Evolutionary conservation across 1,140 invertebrate species (phyloP).

Genomic region (Coenobita brevimanus): DNA sequence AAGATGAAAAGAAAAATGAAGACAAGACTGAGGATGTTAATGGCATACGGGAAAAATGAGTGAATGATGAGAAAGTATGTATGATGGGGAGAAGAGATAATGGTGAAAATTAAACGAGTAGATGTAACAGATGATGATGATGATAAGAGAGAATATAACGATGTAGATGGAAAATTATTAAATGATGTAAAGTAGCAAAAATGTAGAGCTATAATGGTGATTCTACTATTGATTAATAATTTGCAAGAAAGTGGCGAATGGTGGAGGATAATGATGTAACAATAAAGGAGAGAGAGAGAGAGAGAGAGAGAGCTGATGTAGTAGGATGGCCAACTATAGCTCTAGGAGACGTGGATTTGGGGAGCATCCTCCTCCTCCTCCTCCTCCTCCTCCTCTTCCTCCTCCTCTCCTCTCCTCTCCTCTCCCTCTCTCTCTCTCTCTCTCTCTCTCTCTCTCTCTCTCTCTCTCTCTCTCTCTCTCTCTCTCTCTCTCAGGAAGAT

Average conservation of each 20-base stretch:
- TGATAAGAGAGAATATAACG: not conserved
- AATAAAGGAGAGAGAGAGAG: not conserved
- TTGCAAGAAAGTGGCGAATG: not conserved
- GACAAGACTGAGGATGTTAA: not conserved
- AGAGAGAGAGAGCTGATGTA: slow-evolving; percentile 2
- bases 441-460: no score
- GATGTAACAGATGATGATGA: not conserved
- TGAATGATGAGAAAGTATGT: no score
- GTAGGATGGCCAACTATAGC: slow-evolving; percentile 4
- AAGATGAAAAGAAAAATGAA: not conserved
- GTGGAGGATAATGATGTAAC: not conserved
- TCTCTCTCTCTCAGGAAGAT: no score
- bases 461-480: no score
- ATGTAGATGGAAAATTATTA: not conserved
- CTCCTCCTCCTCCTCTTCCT: no score
- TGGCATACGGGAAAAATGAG: not conserved
- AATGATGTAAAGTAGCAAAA: not conserved
- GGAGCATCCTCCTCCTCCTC: slow-evolving; percentile 9
- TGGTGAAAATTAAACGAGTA: not conserved
- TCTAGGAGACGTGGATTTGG: not conserved
- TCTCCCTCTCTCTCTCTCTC: no score
- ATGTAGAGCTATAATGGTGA: no score
- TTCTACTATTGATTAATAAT: no score
- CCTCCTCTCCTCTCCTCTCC: no score
- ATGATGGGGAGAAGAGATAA: not conserved